phyloP scores from a whole-genome alignment of 2,113 vertebrate genomes.

The Planiliza haematocheilus region DNA sequence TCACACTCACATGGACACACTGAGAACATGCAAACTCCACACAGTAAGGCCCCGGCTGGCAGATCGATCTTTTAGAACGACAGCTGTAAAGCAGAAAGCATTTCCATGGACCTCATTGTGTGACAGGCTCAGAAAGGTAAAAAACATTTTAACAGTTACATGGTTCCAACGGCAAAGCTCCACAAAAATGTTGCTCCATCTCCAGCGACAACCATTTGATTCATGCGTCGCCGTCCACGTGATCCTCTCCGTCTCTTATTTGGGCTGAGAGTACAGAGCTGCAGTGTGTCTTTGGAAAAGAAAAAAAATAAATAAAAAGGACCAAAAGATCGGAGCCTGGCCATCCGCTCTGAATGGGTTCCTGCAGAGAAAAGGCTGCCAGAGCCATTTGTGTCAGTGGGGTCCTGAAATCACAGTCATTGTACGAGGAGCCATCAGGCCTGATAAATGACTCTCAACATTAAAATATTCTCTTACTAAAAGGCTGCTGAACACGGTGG shows the following conservation, averaged over 20 bases:
- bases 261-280: conserved; percentile 55
- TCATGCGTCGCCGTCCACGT: conserved; percentile 63
- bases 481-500: conserved; percentile 53
- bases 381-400: conserved; percentile 42
- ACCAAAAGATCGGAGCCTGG: conserved; percentile 34
- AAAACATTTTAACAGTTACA: conserved; percentile 36
- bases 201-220: conserved; percentile 29
- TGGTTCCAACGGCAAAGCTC: conserved; percentile 13
- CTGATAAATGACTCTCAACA: conserved; percentile 57
- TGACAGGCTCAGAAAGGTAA: neutral
- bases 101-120: neutral
- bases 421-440: conserved; percentile 43
- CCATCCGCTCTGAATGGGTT: conserved; percentile 34
- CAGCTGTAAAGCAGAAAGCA: neutral
- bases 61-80: no score
- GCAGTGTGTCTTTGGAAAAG: neutral
- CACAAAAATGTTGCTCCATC: conserved; percentile 53
- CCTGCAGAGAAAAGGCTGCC: conserved; percentile 28
- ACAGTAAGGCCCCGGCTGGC: no score
- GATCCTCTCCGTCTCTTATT: conserved; percentile 62
- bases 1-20: no score
- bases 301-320: conserved; percentile 2
- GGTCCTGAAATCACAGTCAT: conserved; percentile 46
- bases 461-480: conserved; percentile 58
- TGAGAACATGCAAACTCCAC: no score